Percentiles rank a stretch among this genome's conserved stretches.
Evolutionary conservation across 2,113 vertebrate species (phyloP).

Genomic region (Planiliza haematocheilus): DNA sequence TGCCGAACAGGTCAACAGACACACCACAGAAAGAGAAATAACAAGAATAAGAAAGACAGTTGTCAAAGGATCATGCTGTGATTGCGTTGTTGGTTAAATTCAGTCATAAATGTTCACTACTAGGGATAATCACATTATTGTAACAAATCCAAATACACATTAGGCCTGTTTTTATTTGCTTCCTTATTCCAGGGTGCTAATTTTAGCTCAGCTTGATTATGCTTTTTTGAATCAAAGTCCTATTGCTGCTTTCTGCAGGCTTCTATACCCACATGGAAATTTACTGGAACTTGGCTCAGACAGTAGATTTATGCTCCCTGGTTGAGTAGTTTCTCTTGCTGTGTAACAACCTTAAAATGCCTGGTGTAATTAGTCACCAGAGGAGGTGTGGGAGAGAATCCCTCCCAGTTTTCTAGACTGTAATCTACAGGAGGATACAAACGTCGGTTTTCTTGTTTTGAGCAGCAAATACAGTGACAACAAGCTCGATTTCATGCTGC

Average conservation of each 20-base stretch:
- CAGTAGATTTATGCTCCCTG: neutral
- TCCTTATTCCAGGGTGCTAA: neutral
- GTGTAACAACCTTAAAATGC: neutral
- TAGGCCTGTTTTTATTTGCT: neutral
- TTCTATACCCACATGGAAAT: slow-evolving; percentile 5
- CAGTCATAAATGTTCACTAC: neutral
- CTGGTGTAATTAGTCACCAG: neutral
- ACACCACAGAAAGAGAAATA: neutral
- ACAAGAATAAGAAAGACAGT: neutral
- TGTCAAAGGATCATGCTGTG: neutral
- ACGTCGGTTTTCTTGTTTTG: neutral
- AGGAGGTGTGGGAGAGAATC: neutral
- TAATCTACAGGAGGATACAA: neutral
- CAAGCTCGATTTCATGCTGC: neutral
- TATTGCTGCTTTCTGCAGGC: neutral
- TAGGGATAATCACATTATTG: neutral
- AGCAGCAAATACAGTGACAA: slow-evolving; percentile 10
- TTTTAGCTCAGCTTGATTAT: neutral
- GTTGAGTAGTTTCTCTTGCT: neutral
- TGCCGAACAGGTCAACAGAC: neutral
- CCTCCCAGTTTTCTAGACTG: neutral
- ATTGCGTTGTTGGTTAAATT: neutral
- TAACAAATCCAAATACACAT: neutral
- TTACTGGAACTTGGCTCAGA: neutral
- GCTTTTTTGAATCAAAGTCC: too few relatives aligned